Evolutionary conservation across 2,888 invertebrate genomes (phyloP), one percentile per base, ranked within the genome.

Genomic region (Pyrrhosoma nymphula): DNA sequence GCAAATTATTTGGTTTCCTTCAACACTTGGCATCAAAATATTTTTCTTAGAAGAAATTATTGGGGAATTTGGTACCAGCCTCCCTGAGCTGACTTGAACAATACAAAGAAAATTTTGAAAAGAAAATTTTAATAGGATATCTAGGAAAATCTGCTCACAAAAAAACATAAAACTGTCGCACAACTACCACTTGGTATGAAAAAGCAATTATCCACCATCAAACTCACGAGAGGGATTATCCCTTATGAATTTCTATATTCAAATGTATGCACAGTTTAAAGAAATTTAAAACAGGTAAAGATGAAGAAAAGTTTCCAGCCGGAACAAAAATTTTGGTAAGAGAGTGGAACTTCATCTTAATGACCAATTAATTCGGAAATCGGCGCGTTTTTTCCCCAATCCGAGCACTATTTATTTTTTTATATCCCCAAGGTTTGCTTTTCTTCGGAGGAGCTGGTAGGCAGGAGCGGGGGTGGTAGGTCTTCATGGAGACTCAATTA

Each of bases 401-500:
- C 90, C 60, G 30, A 30, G 82, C 35, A 10, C 90, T 91, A 18
- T 60, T 60, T 55, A 60, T n/a, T 91, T 91, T 60, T 91, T 60
- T 20, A 60, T 16, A 56, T 35, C 12, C 47, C 60, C 23, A 23
- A 30, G 90, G 90, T 60, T 60, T 60, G 35, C 60, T 91, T 35
- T 60, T 91, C 90, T 60, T 35, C 60, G 90, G 35, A 91, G 56
- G 39, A 56, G n/a, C 56, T 30, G 30, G 60, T 60, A 35, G 90
- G 60, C 30, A 23, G 60, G 60, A 60, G 60, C 6, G 47, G 47
- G 60, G 16, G n/a, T 20, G 60, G 60, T 14, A 69, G 55, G 56
- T 89, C 89, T 26, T 69, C 93, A 93, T 35, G 69, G 75, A 47
- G 39, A 93, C 63, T 63, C 39, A 60, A 69, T 63, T 75, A 93